A percentile compares a stretch with the other conserved stretches of the same genome.
Evolutionary conservation across 2,797 vertebrate species (phyloP).

Genomic region (Selene dorsalis): DNA sequence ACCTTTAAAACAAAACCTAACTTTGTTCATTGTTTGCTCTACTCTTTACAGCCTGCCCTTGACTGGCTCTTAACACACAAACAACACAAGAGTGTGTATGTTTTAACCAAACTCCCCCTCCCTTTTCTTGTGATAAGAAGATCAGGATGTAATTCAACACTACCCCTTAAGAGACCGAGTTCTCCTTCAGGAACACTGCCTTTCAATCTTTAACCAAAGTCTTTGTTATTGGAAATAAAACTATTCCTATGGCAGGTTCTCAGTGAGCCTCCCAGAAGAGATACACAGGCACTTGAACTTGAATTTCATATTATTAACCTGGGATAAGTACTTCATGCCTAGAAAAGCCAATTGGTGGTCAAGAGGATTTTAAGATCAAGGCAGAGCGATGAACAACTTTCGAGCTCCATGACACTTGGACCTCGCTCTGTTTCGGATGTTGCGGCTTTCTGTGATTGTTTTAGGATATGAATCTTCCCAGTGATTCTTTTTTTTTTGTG

Average conservation of each 20-base stretch:
- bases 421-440: conserved; percentile 37
- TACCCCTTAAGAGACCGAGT: conserved; percentile 67
- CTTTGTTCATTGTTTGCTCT: conserved; percentile 51
- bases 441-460: conserved; percentile 67
- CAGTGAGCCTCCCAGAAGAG: conserved; percentile 45
- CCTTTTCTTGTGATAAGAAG: conserved; percentile 63
- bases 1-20: conserved; percentile 30
- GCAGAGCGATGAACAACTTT: conserved; percentile 7
- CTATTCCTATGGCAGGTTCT: conserved; percentile 68
- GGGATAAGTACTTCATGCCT: conserved; percentile 23
- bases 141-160: conserved; percentile 77
- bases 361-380: conserved; percentile 18
- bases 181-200: conserved; percentile 68
- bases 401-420: conserved; percentile 8
- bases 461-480: conserved; percentile 62
- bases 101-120: conserved; percentile 65
- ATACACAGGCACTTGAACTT: conserved; percentile 47
- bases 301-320: conserved; percentile 37
- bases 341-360: background rate
- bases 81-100: conserved; percentile 60
- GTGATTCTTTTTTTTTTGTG: conserved; percentile 71
- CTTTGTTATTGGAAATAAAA: conserved; percentile 78
- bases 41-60: conserved; percentile 30
- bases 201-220: conserved; percentile 84
- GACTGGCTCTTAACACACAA: conserved; percentile 44